Evolutionary conservation across 1,140 invertebrate genomes (phyloP).

Genomic region (Mycetomoellerius zeteki): DNA sequence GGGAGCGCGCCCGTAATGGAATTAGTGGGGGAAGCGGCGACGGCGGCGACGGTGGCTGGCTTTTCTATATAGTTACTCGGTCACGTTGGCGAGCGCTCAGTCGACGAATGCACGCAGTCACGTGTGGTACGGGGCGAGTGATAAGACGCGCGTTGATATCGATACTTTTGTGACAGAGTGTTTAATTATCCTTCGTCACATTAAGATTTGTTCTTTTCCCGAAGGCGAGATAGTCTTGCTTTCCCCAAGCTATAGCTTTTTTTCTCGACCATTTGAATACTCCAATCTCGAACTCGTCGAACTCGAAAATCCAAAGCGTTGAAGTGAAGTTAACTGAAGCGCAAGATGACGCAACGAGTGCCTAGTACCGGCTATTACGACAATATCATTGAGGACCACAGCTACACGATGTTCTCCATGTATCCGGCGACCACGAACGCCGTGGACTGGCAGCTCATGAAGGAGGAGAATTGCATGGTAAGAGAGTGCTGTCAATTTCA

Average conservation of each 20-base stretch:
- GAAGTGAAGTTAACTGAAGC: conserved; percentile 46
- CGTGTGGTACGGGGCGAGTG: neutral
- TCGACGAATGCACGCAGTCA: conserved; percentile 65
- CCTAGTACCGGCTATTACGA: conserved; percentile 78
- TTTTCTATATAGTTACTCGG: conserved; percentile 80
- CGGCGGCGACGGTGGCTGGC: conserved; percentile 40
- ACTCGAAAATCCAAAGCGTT: neutral
- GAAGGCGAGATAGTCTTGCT: neutral
- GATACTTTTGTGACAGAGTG: conserved; percentile 64
- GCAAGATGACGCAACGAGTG: conserved; percentile 82
- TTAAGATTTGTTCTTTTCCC: neutral
- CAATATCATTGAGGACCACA: conserved; percentile 79
- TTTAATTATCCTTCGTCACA: neutral
- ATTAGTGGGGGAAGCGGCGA: conserved; percentile 45
- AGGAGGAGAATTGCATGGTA: conserved; percentile 79
- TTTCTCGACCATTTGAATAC: neutral
- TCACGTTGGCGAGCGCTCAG: conserved; percentile 81
- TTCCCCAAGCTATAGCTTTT: neutral
- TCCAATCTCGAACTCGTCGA: neutral
- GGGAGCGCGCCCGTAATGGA: conserved; percentile 32
- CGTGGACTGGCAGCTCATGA: conserved; percentile 75
- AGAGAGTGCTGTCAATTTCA: conserved; percentile 48
- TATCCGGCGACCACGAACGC: conserved; percentile 74
- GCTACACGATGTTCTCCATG: conserved; percentile 80
- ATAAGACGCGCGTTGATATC: neutral